Evolutionary conservation across 2,888 invertebrate genomes (phyloP), one percentile per base, ranked within the genome.

Genomic region (Cataglyphis albicans): DNA sequence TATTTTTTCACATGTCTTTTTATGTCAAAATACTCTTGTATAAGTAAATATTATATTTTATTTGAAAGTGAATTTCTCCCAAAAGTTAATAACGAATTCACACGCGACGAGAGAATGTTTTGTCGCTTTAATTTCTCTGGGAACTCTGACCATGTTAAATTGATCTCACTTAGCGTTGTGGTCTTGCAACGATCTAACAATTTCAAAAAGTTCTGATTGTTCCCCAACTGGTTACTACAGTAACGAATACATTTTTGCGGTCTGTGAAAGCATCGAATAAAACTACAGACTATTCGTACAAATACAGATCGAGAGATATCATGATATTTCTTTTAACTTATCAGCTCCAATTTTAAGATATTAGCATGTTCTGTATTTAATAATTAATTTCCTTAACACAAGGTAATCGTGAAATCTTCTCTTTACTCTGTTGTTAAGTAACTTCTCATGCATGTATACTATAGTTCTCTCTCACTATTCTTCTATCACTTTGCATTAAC

Each of bases 181-280:
- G 6, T 57, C 10, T 35, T 18, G 29, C 61, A n/a, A 61, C 61
- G 61, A 73, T 61, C n/a, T 61, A 73, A 73, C 73, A 73, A 73
- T 29, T 21, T 4, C 21, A 7, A n/a, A 41, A 73, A 61, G 73
- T 73, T 73, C 38, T 25, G 35, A 73, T 73, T 73, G 61, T 41
- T 18, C 38, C 35, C 38, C 55, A 72, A 35, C 12, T 4, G 4
- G 18, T 1, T 35, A 10, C 25, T 41, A 18, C 38, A 73, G n/a
- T 61, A 59, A 38, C 18, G 15, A 29, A 41, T 38, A 59, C 0
- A 0, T 1, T 41, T 29, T 21, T n/a, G 18, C 35, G 32, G 21
- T 25, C 10, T 35, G 25, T 57, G 12, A 41, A 18, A 18, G 0
- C 15, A 6, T 41, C 41, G 59, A 73, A 59, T 73, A 73, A 41